Base-by-base conservation (phyloP, 2,113 vertebrate genomes). In the Piprites chloris region DNA sequence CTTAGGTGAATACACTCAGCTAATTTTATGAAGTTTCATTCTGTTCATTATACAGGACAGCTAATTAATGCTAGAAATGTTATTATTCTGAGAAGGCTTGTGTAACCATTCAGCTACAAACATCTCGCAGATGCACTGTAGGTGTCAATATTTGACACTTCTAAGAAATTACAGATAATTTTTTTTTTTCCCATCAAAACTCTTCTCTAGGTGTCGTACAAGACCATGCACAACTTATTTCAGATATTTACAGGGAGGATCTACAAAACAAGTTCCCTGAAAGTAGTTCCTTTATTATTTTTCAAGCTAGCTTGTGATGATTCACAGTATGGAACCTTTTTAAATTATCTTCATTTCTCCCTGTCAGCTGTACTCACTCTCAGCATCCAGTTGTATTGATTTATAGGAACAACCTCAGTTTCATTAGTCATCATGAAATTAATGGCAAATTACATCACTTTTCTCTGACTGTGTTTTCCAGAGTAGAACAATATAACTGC, bases 1-100 rank as follows among this genome's bases (percentile, higher is more conserved):
- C 80, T 86, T 90, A 95, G 91, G 91, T 87, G 49, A 96, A 96
- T 96, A 89, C 77, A 84, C 81, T 96, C 81, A 93, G 55, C 91
- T 83, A 74, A 87, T 94, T 97, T 96, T 90, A 72, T 89, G 50
- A 96, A 92, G 62, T 97, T 96, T 85, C 66, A 39, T 95, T 91
- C 82, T 74, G 59, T 96, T 97, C 69, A 72, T 97, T 97, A 96
- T 91, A 81, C 83, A 95, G 95, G 92, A 84, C 87, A 95, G 80
- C 92, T 98, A 96, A 98, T 98, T 98, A 97, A 86, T 94, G 87
- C 89, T 90, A 46, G 42, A 91, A 95, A 44, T 74, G 76, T 90
- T 95, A 44, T 80, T 97, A 90, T 92, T 96, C 62, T 94, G 69
- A 94, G 87, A 87, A 95, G 92, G 55, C 72, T 26, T 71, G 44